These are phyloP conservation scores for Thalassaphorura encarpata DNA, from an alignment of 1,140 invertebrate species.

Conservation along the genomic window DNA sequence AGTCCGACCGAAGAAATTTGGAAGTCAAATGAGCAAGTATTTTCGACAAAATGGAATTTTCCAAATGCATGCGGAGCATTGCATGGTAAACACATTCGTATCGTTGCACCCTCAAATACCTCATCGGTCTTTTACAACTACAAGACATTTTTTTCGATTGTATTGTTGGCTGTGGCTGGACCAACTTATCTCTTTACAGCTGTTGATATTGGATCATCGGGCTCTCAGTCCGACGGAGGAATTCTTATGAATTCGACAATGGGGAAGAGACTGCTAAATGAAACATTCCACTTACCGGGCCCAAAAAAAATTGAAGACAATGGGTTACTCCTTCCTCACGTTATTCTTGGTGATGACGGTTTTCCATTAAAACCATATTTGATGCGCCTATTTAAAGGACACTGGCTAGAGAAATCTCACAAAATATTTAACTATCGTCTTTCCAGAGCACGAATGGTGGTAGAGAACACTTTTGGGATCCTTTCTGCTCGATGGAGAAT, in stretches of 20 bases:
- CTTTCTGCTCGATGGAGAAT: constrained; percentile 26
- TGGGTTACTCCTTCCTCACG: constrained; percentile 28
- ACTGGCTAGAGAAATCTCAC: constrained; percentile 2
- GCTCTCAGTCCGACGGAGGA: constrained; percentile 24
- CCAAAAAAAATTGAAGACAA: constrained; percentile 24
- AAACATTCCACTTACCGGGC: constrained; percentile 17
- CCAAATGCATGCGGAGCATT: constrained; percentile 34
- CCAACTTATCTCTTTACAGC: constrained; percentile 26
- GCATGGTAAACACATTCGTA: constrained; percentile 36
- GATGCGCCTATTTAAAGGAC: constrained; percentile 37
- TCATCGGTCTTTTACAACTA: constrained; percentile 35
- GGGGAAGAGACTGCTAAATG: constrained; percentile 13
- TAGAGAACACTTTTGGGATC: constrained; percentile 41
- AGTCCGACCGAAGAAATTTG: constrained; percentile 3
- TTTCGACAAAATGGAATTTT: constrained; percentile 19
- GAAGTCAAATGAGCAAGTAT: neutral
- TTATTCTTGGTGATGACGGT: constrained; percentile 37
- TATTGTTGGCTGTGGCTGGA: constrained; percentile 8
- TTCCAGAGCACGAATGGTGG: constrained; percentile 35
- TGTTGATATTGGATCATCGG: constrained; percentile 29
- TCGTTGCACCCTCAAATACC: constrained; percentile 24
- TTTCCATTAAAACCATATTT: constrained; percentile 35
- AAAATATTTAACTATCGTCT: constrained; percentile 37
- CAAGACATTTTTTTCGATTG: constrained; percentile 34
- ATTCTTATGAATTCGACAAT: constrained; percentile 23